Evolutionary conservation across 2,888 invertebrate species (phyloP).

Genomic region (Tryphoninae sp.): DNA sequence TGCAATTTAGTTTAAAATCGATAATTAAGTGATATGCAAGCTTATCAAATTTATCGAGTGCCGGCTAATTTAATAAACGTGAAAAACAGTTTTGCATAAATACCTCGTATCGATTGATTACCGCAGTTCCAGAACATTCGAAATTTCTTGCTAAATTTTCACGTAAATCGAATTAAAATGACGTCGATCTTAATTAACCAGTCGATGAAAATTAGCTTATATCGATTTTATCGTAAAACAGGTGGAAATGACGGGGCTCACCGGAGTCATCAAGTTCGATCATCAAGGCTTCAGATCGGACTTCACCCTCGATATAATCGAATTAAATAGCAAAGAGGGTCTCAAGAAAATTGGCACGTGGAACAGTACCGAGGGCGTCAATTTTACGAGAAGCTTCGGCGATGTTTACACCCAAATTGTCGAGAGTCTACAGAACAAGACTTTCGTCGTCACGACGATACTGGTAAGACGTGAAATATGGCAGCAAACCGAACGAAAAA

Average conservation of each 20-base stretch:
- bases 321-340: constrained; percentile 90
- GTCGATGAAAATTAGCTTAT: neutral
- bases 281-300: constrained; percentile 96
- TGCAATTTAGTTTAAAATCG: no score
- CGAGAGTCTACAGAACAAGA: constrained; percentile 95
- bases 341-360: constrained; percentile 93
- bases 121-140: no score
- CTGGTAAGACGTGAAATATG: constrained; percentile 86
- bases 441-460: constrained; percentile 94
- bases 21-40: no score
- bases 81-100: no score
- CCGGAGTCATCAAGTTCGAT: constrained; percentile 96
- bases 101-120: no score
- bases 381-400: constrained; percentile 92
- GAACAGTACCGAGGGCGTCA: constrained; percentile 94
- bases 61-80: no score
- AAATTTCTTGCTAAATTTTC: no score
- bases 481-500: neutral
- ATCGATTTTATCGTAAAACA: constrained; percentile 76
- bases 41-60: no score
- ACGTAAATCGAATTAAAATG: no score
- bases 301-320: constrained; percentile 95
- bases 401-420: constrained; percentile 94
- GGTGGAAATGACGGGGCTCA: constrained; percentile 96
- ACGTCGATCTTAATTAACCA: no score